Evolutionary conservation across 2,888 invertebrate genomes (phyloP), one percentile per base, ranked within the genome.

Genomic region (Elgonia sp.): DNA sequence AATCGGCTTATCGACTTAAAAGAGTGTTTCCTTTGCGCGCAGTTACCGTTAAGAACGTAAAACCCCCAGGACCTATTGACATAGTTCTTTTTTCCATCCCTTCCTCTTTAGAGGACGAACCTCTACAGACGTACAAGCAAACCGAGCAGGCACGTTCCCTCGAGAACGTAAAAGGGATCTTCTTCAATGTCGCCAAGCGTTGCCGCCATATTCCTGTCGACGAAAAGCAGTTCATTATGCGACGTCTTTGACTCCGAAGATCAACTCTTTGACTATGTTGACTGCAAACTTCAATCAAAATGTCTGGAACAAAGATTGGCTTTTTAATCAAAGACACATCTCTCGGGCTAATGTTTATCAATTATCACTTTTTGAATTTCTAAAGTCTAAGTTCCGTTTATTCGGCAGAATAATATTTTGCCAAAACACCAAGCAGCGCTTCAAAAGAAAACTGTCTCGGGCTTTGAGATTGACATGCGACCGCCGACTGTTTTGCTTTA

Each of bases 1-100:
- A 89, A 86, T 89, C 89, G 86, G 87, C 83, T 89, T 89, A 89
- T 87, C 89, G 87, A 89, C 87, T 87, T 83, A 83, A 87, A 87
- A 86, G 85, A 87, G 76, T 86, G 81, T 82, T 89, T 82, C 83
- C 80, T 89, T 87, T 83, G 82, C 87, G 73, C 87, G 67, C 80
- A 69, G 80, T 87, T 87, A 86, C 80, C 83, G 79, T 83, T 80
- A 82, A 82, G 85, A 87, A 87, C 81, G 87, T 85, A 83, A 87
- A 89, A 85, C 86, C 83, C 88, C 72, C 76, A 84, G 84, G 72
- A 86, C 85, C 87, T 87, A 89, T 87, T 87, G 89, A 85, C 89
- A 89, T 87, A 80, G 76, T 89, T 89, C 84, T 83, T 87, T 87
- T 81, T 86, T 73, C 83, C 55, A 46, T 55, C 84, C 69, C 77